Conservation (phyloP, 2,888 invertebrate genomes). For the Lepidocyrtinus sp. region DNA sequence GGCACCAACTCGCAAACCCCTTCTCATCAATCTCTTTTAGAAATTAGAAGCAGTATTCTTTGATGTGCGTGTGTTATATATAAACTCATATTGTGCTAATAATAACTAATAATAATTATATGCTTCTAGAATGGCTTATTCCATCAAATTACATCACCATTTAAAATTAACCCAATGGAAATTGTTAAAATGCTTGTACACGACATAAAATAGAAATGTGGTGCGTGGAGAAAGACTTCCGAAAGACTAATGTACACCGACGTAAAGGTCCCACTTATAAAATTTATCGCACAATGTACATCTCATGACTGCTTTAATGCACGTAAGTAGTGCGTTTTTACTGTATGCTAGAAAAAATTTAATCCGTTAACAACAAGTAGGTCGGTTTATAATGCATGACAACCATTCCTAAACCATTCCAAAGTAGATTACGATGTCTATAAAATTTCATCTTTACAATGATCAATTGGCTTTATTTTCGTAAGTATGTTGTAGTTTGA, state of each 20-base stretch:
- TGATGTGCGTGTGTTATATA: constrained; percentile 42
- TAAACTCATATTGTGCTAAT: constrained; percentile 11
- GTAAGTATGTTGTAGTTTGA: too few relatives aligned
- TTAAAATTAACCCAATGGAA: constrained; percentile 12
- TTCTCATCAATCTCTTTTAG: constrained; percentile 57
- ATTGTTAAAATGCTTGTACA: too few relatives aligned
- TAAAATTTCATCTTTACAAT: constrained; percentile 37
- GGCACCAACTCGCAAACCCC: constrained; percentile 61
- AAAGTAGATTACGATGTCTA: too few relatives aligned
- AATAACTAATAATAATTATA: constrained; percentile 16
- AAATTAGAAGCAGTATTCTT: constrained; percentile 44
- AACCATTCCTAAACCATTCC: too few relatives aligned
- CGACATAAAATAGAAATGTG: too few relatives aligned
- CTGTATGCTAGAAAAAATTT: too few relatives aligned
- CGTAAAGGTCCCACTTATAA: too few relatives aligned
- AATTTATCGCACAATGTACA: too few relatives aligned
- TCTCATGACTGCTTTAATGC: too few relatives aligned
- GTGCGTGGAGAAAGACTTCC: not conserved
- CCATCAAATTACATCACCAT: constrained; percentile 20
- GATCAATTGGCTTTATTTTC: constrained; percentile 41
- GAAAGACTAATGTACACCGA: too few relatives aligned
- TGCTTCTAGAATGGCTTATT: not conserved
- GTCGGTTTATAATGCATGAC: constrained; percentile 48
- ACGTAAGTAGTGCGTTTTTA: too few relatives aligned
- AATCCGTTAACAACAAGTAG: constrained; percentile 49